These are phyloP conservation scores for Drosophila burlai DNA, from an alignment of 1,140 invertebrate species.

Conservation along the genomic window DNA sequence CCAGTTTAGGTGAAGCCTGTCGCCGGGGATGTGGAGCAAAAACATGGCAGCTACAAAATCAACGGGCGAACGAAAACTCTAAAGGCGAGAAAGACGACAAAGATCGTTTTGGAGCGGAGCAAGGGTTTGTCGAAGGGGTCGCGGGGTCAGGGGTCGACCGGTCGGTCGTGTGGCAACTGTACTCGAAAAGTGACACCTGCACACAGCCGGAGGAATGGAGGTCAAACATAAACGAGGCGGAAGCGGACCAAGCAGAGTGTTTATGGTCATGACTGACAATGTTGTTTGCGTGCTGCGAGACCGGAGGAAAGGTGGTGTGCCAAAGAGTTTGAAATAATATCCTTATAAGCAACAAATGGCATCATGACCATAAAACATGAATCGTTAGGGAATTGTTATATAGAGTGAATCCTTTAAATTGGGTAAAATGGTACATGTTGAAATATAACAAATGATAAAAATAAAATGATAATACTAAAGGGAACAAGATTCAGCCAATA, in stretches of 20 bases:
- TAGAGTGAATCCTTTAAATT: not conserved
- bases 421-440: no score
- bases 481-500: no score
- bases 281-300: constrained; percentile 31
- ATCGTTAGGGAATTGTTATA: constrained; percentile 3
- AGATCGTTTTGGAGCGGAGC: constrained; percentile 24
- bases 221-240: constrained; percentile 40
- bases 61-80: constrained; percentile 25
- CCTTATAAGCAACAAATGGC: constrained; percentile 9
- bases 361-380: not conserved
- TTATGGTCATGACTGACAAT: constrained; percentile 42
- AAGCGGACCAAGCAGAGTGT: constrained; percentile 21
- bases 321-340: constrained; percentile 14
- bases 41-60: constrained; percentile 45
- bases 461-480: no score
- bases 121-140: not conserved
- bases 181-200: constrained; percentile 51
- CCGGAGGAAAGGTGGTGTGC: constrained; percentile 3
- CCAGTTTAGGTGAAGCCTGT: constrained; percentile 47
- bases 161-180: constrained; percentile 49
- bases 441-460: no score
- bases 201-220: constrained; percentile 32
- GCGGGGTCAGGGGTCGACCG: constrained; percentile 29
- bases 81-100: constrained; percentile 40
- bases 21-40: constrained; percentile 41